A percentile compares a stretch with the other conserved stretches of the same genome.
Evolutionary conservation across 1,140 invertebrate genomes (phyloP).

Genomic region (Grapholita molesta): DNA sequence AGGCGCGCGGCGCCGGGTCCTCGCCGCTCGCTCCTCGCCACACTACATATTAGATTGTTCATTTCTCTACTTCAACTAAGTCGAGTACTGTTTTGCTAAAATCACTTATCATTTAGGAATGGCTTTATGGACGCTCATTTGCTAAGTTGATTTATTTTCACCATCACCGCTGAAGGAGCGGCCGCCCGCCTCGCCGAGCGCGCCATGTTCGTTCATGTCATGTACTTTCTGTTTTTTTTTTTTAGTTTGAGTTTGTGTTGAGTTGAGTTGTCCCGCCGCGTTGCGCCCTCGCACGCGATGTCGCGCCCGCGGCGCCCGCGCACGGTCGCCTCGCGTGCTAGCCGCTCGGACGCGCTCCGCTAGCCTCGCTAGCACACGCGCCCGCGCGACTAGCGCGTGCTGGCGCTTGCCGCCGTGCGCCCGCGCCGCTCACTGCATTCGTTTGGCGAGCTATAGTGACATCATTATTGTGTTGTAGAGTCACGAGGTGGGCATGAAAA

Average conservation of each 20-base stretch:
- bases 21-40: constrained; percentile 54
- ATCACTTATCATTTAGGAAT: constrained; percentile 71
- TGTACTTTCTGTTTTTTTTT: constrained; percentile 63
- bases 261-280: constrained; percentile 54
- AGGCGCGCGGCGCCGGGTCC: constrained; percentile 34
- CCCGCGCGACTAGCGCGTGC: constrained; percentile 18
- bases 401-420: constrained; percentile 22
- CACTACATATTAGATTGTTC: constrained; percentile 61
- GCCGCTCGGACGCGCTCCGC: not conserved
- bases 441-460: constrained; percentile 77
- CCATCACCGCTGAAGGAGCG: constrained; percentile 42
- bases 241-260: constrained; percentile 66
- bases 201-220: constrained; percentile 50
- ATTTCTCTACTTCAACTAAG: constrained; percentile 56
- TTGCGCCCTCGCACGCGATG: constrained; percentile 33
- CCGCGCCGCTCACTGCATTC: constrained; percentile 58
- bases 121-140: constrained; percentile 68
- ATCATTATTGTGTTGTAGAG: constrained; percentile 88
- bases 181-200: constrained; percentile 35
- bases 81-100: constrained; percentile 55
- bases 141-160: constrained; percentile 58
- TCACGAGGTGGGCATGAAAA: constrained; percentile 96
- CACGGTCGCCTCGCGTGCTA: not conserved
- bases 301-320: constrained; percentile 1
- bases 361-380: not conserved